phyloP scores from a whole-genome alignment of 92 coral and sea anemone species.

The Micromussa lordhowensis region DNA sequence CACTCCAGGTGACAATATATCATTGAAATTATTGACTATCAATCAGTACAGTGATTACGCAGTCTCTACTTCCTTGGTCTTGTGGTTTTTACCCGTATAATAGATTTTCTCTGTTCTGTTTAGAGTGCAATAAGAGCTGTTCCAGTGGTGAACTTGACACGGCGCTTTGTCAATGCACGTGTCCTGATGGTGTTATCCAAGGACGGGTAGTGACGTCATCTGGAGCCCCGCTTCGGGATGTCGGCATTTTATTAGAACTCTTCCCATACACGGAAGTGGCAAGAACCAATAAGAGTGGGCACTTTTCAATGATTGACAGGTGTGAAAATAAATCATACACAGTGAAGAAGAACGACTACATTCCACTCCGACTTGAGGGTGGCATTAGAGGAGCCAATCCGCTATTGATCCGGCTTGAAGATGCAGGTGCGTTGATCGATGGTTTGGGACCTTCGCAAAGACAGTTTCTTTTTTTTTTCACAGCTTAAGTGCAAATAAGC shows the following conservation, averaged over 20 bases:
- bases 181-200: neutral
- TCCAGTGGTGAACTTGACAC: constrained; percentile 1
- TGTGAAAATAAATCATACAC: neutral
- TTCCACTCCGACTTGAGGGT: neutral
- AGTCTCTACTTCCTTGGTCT: neutral
- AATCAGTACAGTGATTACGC: neutral
- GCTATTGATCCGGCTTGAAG: constrained; percentile 7
- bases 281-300: constrained; percentile 26
- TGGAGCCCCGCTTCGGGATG: constrained; percentile 17
- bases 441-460: too few species aligned
- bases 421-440: constrained; percentile 1
- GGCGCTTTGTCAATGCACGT: neutral
- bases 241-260: neutral
- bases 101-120: neutral
- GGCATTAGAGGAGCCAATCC: neutral
- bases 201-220: constrained; percentile 18
- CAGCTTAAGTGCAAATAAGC: too few species aligned
- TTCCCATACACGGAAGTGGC: constrained; percentile 7
- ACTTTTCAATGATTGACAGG: constrained; percentile 3
- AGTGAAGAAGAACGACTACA: constrained; percentile 6
- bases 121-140: constrained; percentile 10
- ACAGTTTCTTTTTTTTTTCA: too few species aligned
- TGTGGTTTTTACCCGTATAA: too few species aligned
- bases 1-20: neutral
- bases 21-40: neutral